Percentiles rank a stretch among this genome's conserved stretches.
phyloP scores from a whole-genome alignment of 2,888 invertebrate genomes.

The Philonicus albiceps region DNA sequence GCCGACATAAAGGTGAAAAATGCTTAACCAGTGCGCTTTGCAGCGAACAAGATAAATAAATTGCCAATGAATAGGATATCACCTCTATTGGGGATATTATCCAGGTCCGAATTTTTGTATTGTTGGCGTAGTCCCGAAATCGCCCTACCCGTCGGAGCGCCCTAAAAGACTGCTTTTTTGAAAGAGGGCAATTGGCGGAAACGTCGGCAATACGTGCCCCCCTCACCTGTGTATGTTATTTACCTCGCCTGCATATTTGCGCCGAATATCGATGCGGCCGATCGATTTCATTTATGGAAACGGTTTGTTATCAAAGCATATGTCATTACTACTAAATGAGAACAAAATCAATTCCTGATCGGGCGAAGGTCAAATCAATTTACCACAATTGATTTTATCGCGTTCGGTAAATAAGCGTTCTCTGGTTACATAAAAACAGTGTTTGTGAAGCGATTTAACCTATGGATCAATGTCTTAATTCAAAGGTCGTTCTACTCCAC shows the following conservation, averaged over 20 bases:
- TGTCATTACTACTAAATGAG: not conserved
- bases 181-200: not conserved
- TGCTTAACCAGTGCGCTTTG: not conserved
- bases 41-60: conserved; percentile 3
- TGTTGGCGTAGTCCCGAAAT: not conserved
- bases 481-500: not conserved
- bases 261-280: not conserved
- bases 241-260: not conserved
- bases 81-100: conserved; percentile 1
- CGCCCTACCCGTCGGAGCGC: not conserved
- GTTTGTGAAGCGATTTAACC: not conserved
- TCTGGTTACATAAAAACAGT: not conserved
- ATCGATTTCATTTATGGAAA: conserved; percentile 21
- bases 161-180: not conserved
- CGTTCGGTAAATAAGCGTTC: not conserved
- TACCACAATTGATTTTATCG: conserved; percentile 19
- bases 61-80: conserved; percentile 19
- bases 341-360: not conserved
- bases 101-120: not conserved
- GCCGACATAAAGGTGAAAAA: not conserved
- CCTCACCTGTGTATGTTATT: not conserved
- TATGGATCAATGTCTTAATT: not conserved
- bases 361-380: conserved; percentile 5
- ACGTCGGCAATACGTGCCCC: not conserved
- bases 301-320: not conserved